Conservation (phyloP, 2,113 vertebrate genomes). For the Macaca mulatta region DNA sequence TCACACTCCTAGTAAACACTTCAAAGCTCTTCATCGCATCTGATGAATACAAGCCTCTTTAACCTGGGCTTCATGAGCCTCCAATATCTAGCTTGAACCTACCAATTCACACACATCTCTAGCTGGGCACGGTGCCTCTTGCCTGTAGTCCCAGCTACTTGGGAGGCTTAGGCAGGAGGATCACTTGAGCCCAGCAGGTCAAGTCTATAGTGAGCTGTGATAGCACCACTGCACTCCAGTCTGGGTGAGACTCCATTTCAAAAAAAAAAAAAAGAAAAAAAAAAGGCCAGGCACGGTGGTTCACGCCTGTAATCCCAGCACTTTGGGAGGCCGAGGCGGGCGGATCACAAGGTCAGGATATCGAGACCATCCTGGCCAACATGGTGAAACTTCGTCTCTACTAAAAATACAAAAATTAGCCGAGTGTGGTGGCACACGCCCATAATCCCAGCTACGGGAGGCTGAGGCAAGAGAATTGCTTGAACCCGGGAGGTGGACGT, state of each 20-base stretch:
- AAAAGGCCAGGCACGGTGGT: too few relatives aligned
- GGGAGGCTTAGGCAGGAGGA: not conserved
- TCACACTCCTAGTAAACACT: not conserved
- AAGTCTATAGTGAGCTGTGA: not conserved
- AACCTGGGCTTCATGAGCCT: not conserved
- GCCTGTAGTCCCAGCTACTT: not conserved
- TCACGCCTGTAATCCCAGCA: too few relatives aligned
- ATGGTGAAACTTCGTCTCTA: too few relatives aligned
- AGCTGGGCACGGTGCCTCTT: not conserved
- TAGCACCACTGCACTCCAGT: not conserved
- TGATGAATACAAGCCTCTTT: not conserved
- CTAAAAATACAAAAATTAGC: too few relatives aligned
- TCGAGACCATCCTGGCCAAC: too few relatives aligned
- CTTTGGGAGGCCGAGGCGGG: too few relatives aligned
- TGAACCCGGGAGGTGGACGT: too few relatives aligned
- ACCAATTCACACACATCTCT: not conserved
- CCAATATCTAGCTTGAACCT: not conserved
- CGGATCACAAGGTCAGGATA: too few relatives aligned
- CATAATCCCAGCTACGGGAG: too few relatives aligned
- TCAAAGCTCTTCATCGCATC: not conserved
- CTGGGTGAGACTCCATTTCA: not conserved
- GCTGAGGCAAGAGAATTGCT: too few relatives aligned
- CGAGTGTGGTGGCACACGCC: too few relatives aligned
- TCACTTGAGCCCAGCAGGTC: not conserved
- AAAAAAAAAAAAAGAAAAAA: not conserved